Base-by-base conservation (phyloP, 1,140 invertebrate genomes). In the Paraescarpia echinospica region DNA sequence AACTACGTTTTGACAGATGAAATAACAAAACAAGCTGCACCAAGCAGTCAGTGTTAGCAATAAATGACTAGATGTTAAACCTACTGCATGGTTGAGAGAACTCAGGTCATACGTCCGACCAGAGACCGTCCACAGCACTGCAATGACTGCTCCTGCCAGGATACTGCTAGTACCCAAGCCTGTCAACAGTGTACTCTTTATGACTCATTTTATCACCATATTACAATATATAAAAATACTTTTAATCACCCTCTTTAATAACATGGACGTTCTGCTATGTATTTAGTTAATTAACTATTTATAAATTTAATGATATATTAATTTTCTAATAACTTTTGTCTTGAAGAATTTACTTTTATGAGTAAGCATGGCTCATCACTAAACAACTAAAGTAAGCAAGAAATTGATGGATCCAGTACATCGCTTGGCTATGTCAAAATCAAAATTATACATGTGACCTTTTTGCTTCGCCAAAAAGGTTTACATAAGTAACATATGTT, bases 121-220 rank as follows among this genome's bases (percentile, higher is more conserved):
- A 34, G 95, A 94, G 34, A 95, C 94, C n/a, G 93, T 95, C 94
- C 96, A 96, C n/a, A 97, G 89, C 31, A 95, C 96, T 89, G 95
- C 95, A 41, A 97, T 93, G 22, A 97, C 94, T 91, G 95, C 95
- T 14, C 95, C 96, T 8, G 96, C 96, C 89, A 97, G 94, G 77
- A 97, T 97, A 94, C 96, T 97, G 93, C 97, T 97, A 8, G 97
- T 97, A 89, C 97, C 97, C 77, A 97, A 94, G 31, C 96, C 96
- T 96, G 89, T 90, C 59, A 77, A 27, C 59, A 77, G 59, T 77
- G 8, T 27, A 77, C 59, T 77, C 59, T 27, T 77, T 77, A 77
- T 77, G 59, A 77, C 59, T 77, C 14, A 77, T 77, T 22, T 77
- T 31, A 77, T 77, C n/a, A n/a, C n/a, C n/a, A n/a, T 77, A 77